phyloP scores from a whole-genome alignment of 2,113 vertebrate species.

The Choloepus hoffmanni region DNA sequence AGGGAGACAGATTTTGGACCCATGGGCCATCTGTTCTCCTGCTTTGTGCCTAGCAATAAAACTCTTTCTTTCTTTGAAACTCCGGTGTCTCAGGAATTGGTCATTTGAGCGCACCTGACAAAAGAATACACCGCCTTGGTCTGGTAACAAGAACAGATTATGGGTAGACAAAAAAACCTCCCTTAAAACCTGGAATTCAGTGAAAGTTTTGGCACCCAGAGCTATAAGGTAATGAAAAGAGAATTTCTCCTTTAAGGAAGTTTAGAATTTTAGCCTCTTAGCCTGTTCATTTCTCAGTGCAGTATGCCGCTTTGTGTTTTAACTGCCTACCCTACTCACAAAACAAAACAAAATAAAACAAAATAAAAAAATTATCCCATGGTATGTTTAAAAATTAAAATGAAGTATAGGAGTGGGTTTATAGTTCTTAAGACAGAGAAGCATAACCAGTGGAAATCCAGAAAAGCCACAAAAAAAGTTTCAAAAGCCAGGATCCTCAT shows the following conservation, averaged over 20 bases:
- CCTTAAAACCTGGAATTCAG: constrained; percentile 67
- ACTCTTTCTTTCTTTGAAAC: too few relatives aligned
- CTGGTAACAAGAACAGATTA: background rate
- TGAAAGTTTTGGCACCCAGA: constrained; percentile 38
- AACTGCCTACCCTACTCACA: background rate
- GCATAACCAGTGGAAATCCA: background rate
- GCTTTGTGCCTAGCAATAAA: too few relatives aligned
- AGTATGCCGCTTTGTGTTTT: background rate
- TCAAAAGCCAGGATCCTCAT: constrained; percentile 10
- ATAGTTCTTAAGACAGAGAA: constrained; percentile 35
- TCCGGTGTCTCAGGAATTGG: too few relatives aligned
- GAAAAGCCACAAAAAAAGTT: background rate
- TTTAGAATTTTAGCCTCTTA: constrained; percentile 59
- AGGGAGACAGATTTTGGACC: too few relatives aligned
- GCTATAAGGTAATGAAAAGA: constrained; percentile 65
- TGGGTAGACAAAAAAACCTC: background rate
- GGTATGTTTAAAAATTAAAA: constrained; percentile 49
- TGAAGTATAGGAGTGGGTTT: background rate
- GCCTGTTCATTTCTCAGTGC: constrained; percentile 19
- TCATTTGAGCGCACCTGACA: too few relatives aligned
- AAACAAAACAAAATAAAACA: background rate
- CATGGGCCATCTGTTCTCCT: too few relatives aligned
- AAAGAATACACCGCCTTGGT: too few relatives aligned
- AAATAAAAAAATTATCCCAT: background rate
- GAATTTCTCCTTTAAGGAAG: constrained; percentile 37